These are phyloP conservation scores for Hirtodrosophila duncani DNA, from an alignment of 2,888 invertebrate species.

Conservation along the genomic window DNA sequence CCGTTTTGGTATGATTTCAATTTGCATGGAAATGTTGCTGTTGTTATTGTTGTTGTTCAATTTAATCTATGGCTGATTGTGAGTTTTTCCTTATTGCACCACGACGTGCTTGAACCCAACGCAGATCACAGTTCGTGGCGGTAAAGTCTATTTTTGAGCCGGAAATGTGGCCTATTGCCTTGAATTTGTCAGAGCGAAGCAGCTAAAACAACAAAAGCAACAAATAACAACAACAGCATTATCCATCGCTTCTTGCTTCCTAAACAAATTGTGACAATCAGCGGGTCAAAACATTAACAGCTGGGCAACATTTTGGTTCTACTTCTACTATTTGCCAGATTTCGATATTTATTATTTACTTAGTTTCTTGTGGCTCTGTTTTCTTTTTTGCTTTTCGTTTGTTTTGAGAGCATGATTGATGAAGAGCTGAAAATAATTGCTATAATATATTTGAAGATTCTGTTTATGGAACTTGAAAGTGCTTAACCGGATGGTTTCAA, in stretches of 20 bases:
- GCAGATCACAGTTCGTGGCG: too few relatives aligned
- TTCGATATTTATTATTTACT: too few relatives aligned
- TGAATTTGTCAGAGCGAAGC: constrained; percentile 1
- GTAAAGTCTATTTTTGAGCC: not conserved
- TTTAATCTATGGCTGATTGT: too few relatives aligned
- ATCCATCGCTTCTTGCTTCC: too few relatives aligned
- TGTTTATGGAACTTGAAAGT: too few relatives aligned
- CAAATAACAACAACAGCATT: too few relatives aligned
- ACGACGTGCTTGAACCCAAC: too few relatives aligned
- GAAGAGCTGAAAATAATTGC: constrained; percentile 34
- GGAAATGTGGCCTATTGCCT: constrained; percentile 7
- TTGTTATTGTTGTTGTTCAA: too few relatives aligned
- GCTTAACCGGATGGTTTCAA: too few relatives aligned
- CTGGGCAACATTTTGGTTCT: constrained; percentile 29
- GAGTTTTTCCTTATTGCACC: too few relatives aligned
- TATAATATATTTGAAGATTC: constrained; percentile 25
- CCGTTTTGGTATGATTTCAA: constrained; percentile 38
- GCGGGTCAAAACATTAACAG: constrained; percentile 31
- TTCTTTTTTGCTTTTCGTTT: constrained; percentile 6
- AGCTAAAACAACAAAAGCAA: constrained; percentile 43
- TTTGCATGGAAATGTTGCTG: constrained; percentile 47
- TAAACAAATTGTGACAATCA: constrained; percentile 38
- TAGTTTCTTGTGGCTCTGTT: not conserved
- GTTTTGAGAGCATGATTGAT: constrained; percentile 30
- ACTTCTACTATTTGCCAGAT: too few relatives aligned